phyloP scores from a whole-genome alignment of 2,888 invertebrate species.

The Glaucopsyche alexis region DNA sequence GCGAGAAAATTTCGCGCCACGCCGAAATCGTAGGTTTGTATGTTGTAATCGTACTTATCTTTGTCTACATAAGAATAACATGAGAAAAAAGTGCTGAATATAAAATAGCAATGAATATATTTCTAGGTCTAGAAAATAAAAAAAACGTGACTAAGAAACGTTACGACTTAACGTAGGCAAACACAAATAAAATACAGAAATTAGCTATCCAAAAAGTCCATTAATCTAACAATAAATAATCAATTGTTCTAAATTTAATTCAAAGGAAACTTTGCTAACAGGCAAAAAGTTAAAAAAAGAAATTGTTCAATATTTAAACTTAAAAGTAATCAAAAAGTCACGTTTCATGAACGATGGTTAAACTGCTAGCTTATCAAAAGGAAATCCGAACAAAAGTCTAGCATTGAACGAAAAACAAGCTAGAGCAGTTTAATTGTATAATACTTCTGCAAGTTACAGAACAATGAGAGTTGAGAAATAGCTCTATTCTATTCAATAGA shows the following conservation, averaged over 20 bases:
- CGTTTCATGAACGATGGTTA: background rate
- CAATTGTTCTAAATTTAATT: too few species aligned
- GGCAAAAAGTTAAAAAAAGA: background rate
- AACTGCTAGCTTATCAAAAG: background rate
- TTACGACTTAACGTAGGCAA: background rate
- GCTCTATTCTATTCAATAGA: constrained; percentile 1
- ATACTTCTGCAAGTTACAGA: background rate
- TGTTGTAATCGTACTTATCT: background rate
- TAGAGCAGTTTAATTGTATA: constrained; percentile 7
- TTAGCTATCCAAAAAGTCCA: too few species aligned
- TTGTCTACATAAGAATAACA: background rate
- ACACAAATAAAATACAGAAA: background rate
- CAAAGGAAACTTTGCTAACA: too few species aligned
- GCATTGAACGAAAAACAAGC: constrained; percentile 11
- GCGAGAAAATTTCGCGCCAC: background rate
- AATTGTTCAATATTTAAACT: background rate
- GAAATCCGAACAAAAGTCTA: constrained; percentile 1
- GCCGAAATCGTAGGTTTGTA: background rate
- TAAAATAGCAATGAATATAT: background rate
- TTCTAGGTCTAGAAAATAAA: background rate
- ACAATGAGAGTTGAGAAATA: constrained; percentile 3
- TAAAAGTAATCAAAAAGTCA: constrained; percentile 17
- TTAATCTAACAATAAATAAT: too few species aligned
- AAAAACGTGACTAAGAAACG: background rate
- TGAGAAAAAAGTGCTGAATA: background rate